Evolutionary conservation across 2,113 vertebrate genomes (phyloP).

Genomic region (Donacobius atricapilla): DNA sequence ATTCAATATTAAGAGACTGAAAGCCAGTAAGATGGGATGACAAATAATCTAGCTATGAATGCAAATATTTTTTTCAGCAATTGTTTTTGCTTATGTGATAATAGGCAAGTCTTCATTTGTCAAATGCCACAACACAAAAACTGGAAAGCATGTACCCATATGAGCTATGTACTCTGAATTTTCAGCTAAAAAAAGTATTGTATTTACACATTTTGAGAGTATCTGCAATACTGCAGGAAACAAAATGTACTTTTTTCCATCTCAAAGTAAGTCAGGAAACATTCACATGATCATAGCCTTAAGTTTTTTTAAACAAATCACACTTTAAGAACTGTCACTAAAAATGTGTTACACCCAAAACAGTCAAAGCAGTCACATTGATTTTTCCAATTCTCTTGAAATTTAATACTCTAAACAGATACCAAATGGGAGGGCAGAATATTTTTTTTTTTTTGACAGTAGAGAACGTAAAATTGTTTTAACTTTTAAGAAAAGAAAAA

Average conservation of each 20-base stretch:
- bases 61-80: neutral
- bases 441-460: neutral
- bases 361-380: neutral
- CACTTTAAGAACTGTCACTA: neutral
- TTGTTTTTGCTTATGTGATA: neutral
- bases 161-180: neutral
- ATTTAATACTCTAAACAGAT: neutral
- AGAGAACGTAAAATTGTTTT: neutral
- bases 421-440: neutral
- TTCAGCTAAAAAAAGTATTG: neutral
- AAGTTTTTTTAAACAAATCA: neutral
- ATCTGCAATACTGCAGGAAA: neutral
- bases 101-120: neutral
- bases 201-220: neutral
- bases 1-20: neutral
- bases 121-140: neutral
- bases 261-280: neutral
- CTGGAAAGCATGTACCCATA: neutral
- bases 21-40: neutral
- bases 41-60: neutral
- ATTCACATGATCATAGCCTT: neutral
- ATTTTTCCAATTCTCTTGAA: neutral
- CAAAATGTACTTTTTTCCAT: neutral
- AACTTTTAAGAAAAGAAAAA: neutral
- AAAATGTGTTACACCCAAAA: neutral